Evolutionary conservation across 1,140 invertebrate species (phyloP).

Genomic region (Portunus trituberculatus): DNA sequence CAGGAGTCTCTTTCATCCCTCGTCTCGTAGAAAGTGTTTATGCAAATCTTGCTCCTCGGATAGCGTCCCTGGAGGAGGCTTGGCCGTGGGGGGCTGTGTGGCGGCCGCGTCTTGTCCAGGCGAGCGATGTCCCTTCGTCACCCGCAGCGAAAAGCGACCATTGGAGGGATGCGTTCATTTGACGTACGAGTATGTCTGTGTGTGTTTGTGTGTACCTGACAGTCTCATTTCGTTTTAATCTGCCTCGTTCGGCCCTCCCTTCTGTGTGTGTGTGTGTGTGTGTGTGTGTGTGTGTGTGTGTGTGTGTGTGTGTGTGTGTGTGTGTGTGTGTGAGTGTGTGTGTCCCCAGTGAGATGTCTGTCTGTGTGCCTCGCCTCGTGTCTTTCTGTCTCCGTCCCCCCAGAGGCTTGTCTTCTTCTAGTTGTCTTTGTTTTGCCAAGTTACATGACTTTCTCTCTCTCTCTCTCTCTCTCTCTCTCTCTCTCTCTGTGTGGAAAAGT

Average conservation of each 20-base stretch:
- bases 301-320: constrained; percentile 42
- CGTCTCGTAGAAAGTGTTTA: too few relatives aligned
- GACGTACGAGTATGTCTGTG: neutral
- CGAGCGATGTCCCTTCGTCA: too few relatives aligned
- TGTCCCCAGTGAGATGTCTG: neutral
- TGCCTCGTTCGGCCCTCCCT: too few relatives aligned
- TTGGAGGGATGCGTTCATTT: too few relatives aligned
- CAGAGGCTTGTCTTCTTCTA: too few relatives aligned
- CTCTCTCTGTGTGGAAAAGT: neutral
- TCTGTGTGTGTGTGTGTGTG: neutral
- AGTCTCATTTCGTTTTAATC: neutral
- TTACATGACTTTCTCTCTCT: too few relatives aligned
- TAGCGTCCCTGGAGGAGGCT: neutral
- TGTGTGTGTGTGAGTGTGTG: neutral
- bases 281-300: constrained; percentile 20
- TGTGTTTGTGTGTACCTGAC: neutral
- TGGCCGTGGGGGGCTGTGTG: too few relatives aligned
- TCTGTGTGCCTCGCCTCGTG: neutral
- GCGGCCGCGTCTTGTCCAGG: too few relatives aligned
- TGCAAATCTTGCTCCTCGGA: too few relatives aligned
- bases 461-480: neutral
- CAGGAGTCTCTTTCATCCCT: neutral
- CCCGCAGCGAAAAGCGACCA: too few relatives aligned
- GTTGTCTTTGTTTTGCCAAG: too few relatives aligned
- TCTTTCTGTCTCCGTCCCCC: too few relatives aligned